Evolutionary conservation across 2,888 invertebrate genomes (phyloP).

Genomic region (Sphecodes monilicornis): DNA sequence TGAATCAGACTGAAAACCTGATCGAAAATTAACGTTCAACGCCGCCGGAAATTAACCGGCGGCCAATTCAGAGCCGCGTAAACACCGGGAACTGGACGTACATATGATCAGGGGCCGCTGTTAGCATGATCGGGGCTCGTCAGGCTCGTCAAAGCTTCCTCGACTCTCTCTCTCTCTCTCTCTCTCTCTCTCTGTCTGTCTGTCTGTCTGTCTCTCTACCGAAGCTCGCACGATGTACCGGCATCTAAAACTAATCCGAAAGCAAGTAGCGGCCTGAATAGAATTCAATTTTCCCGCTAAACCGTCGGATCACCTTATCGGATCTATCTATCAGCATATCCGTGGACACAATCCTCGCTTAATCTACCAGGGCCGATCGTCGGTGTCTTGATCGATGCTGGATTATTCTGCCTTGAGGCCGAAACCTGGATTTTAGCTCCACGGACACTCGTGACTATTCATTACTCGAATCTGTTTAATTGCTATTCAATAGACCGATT

Average conservation of each 20-base stretch:
- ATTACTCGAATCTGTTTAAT: background rate
- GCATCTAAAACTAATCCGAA: slow-evolving; percentile 42
- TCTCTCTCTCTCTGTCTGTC: background rate
- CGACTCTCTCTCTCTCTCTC: background rate
- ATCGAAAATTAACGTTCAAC: slow-evolving; percentile 51
- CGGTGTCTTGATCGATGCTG: slow-evolving; percentile 26
- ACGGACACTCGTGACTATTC: background rate
- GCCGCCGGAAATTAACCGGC: slow-evolving; percentile 24
- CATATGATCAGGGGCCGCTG: background rate
- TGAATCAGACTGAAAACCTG: slow-evolving; percentile 50
- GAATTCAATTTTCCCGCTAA: slow-evolving; percentile 48
- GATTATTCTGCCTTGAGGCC: slow-evolving; percentile 8
- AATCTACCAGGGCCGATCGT: slow-evolving; percentile 17
- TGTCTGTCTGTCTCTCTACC: background rate
- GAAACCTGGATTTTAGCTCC: background rate
- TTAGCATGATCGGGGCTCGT: background rate
- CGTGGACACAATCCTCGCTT: background rate
- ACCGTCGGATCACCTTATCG: slow-evolving; percentile 39
- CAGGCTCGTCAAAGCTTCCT: slow-evolving; percentile 16
- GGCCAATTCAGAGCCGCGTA: slow-evolving; percentile 20
- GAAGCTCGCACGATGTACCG: background rate
- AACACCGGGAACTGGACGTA: slow-evolving; percentile 18
- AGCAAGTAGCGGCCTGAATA: slow-evolving; percentile 17
- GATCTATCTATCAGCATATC: slow-evolving; percentile 20
- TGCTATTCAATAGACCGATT: background rate